Evolutionary conservation across 2,888 invertebrate species (phyloP).

Genomic region (Malthinus seriepunctatus): DNA sequence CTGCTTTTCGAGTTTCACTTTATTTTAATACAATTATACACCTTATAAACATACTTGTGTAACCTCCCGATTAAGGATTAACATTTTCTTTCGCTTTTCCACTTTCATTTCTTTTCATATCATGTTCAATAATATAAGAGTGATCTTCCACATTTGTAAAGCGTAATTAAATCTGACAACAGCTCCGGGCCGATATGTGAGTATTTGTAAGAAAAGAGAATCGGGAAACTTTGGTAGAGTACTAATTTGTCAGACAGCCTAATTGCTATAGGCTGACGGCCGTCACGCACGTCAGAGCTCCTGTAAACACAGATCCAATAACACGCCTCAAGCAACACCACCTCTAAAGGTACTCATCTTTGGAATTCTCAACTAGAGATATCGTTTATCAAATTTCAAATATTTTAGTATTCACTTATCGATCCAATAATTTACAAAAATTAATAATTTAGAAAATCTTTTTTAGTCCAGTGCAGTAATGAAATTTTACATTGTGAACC

Average conservation of each 20-base stretch:
- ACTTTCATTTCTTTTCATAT: conserved; percentile 20
- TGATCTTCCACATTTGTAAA: conserved; percentile 20
- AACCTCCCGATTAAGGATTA: neutral
- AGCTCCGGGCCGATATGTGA: conserved; percentile 24
- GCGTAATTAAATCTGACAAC: conserved; percentile 30
- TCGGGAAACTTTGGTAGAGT: conserved; percentile 26
- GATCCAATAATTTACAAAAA: too few species aligned
- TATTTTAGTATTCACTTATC: neutral
- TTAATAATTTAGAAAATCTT: too few species aligned
- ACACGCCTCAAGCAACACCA: conserved; percentile 29
- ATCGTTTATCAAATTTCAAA: conserved; percentile 8
- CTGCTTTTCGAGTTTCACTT: conserved; percentile 6
- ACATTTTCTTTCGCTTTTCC: neutral
- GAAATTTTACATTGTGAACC: too few species aligned
- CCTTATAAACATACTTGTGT: conserved; percentile 1
- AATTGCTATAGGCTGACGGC: conserved; percentile 30
- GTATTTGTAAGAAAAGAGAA: conserved; percentile 26
- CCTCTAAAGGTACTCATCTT: conserved; percentile 12
- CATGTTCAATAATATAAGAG: conserved; percentile 22
- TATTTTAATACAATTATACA: conserved; percentile 15
- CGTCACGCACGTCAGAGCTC: conserved; percentile 29
- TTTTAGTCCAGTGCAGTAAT: too few species aligned
- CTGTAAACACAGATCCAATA: conserved; percentile 31
- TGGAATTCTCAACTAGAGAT: conserved; percentile 15
- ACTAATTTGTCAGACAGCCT: conserved; percentile 34